Base-by-base conservation (phyloP, 2,113 vertebrate genomes). In the Urocitellus parryii region DNA sequence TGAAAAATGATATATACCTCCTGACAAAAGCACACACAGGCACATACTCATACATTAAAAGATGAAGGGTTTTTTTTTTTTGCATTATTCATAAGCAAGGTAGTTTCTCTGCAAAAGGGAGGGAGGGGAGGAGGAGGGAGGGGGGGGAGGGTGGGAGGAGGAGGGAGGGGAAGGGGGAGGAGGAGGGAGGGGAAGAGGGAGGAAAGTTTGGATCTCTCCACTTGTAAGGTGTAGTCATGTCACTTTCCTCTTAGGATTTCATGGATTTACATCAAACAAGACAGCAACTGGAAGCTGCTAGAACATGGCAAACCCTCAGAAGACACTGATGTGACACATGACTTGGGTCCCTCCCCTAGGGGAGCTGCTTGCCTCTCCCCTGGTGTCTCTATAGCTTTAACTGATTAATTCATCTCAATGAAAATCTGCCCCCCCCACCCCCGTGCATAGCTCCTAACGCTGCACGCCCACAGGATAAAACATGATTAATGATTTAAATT, bases 1-100 rank as follows among this genome's bases (percentile, higher is more conserved):
- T 78, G 82, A 73, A 90, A 77, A 94, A 90, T 72, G 85, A 85
- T 82, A 74, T 4, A 20, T n/a, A 89, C 42, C 34, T 84, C 48
- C 37, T 80, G 13, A 58, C 12, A 80, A 82, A 94, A 95, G 32
- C 58, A 76, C 37, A 91, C 25, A 88, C 1, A 80, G 51, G 14
- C 53, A 77, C 24, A 67, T 70, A 45, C 13, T 42, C 37, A 96
- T 34, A 86, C 34, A 51, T 18, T 84, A 70, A 89, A 76, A 90
- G 53, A 94, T 56, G 37, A 86, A 29, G 39, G 17, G 14, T 1
- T 29, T 1, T 84, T 29, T 80, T 86, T 29, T 1, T 61, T 65
- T 94, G 82, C 42, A 68, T 89, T 78, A 39, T 74, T 20, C 42
- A 20, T 48, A 81, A 84, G 53, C 32, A 79, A 32, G 12, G 39